Percentiles rank a stretch among this genome's conserved stretches.
Evolutionary conservation across 2,113 vertebrate species (phyloP).

Genomic region (Callorhinus ursinus): DNA sequence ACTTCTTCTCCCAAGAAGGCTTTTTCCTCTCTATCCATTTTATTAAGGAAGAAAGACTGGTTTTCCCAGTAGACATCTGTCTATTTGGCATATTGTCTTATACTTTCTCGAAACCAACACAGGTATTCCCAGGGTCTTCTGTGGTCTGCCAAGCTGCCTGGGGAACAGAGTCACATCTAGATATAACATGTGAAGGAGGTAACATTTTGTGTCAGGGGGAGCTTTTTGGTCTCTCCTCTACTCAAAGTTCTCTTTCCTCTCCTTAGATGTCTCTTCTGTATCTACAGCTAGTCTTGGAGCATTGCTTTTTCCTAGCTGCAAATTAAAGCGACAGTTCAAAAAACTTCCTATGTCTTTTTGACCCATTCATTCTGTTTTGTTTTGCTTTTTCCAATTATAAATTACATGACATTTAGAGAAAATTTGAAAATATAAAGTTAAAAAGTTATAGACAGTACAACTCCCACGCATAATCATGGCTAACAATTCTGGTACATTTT

Average conservation of each 20-base stretch:
- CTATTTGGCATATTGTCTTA: neutral
- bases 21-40: neutral
- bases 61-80: neutral
- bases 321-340: neutral
- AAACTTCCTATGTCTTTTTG: neutral
- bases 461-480: neutral
- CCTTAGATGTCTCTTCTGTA: neutral
- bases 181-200: neutral
- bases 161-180: neutral
- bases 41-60: neutral
- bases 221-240: neutral
- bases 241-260: neutral
- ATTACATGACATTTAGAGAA: constrained; percentile 1
- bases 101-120: neutral
- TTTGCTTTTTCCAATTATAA: neutral
- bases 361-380: neutral
- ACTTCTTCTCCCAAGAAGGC: neutral
- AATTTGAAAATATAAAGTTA: neutral
- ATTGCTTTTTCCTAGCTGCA: neutral
- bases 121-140: neutral
- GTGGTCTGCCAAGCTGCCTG: no score
- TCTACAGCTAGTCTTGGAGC: neutral
- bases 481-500: neutral
- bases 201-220: accelerated
- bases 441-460: neutral